phyloP scores from a whole-genome alignment of 2,113 vertebrate genomes.

The Corythaeola cristata region DNA sequence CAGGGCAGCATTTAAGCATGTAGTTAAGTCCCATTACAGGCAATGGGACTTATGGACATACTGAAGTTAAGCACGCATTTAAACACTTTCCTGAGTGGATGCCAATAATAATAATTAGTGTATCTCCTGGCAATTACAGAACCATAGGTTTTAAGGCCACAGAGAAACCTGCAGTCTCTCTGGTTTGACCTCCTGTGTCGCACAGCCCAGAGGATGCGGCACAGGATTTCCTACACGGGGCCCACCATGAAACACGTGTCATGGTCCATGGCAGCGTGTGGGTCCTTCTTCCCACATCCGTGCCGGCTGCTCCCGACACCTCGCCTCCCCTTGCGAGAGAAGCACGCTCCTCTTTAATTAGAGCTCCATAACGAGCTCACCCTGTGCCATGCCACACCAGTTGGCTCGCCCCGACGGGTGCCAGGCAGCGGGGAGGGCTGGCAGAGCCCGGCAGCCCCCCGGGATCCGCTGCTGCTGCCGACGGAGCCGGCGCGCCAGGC shows the following conservation, averaged over 20 bases:
- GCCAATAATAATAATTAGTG: neutral
- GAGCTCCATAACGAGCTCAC: neutral
- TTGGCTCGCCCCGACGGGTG: neutral
- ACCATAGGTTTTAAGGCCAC: rapidly evolving
- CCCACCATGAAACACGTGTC: neutral
- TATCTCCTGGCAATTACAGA: neutral
- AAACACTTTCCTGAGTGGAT: neutral
- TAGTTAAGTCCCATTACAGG: neutral
- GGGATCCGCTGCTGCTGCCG: neutral
- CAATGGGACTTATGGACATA: neutral
- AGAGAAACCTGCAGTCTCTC: neutral
- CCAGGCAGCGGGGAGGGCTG: neutral
- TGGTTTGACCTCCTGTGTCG: neutral
- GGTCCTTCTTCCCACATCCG: neutral
- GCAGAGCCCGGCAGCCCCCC: neutral
- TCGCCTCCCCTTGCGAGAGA: neutral
- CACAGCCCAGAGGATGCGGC: neutral
- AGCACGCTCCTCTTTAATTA: neutral
- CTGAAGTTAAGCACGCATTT: neutral
- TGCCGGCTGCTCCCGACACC: neutral
- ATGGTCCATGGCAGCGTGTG: rapidly evolving
- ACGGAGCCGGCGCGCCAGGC: neutral
- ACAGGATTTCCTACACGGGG: neutral
- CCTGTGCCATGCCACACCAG: neutral
- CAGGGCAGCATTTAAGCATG: neutral